Base-by-base conservation (phyloP, 1,140 invertebrate genomes). In the Aplysia californica region DNA sequence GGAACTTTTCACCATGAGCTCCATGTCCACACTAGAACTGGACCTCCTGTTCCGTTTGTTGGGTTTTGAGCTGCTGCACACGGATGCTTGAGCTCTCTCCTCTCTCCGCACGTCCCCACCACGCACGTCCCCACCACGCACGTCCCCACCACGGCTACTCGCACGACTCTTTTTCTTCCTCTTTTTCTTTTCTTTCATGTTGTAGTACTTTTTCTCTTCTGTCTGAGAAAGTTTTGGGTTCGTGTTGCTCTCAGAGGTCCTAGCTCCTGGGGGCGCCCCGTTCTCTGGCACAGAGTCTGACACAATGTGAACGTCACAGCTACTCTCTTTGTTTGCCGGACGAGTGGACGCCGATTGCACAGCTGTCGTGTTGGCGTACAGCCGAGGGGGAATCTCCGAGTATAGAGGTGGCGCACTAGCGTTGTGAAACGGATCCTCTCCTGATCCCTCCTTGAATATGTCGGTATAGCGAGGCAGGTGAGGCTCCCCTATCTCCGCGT, bases 391-490 rank as follows among this genome's bases (percentile, higher is more conserved):
- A 1, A 61, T 58, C 4, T 20, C 70, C 18, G 66, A 72, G 29
- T 67, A 41, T 18, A 79, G 29, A n/a, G 77, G 77, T 1, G 80
- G 80, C 0, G 80, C 80, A 4, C 77, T 74, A 38, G 80, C 80
- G 18, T 36, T 69, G 35, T 55, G 74, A 38, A 81, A 81, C 3
- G 80, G 74, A 29, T 79, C 75, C 1, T 59, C 65, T 26, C 58
- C 26, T 21, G 23, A 50, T 20, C 26, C 61, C 18, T 70, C 55
- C 56, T 81, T 76, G 61, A 81, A 81, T 31, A 81, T 69, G 58
- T 81, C 80, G 5, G 80, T 79, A 44, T 81, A 81, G n/a, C 80
- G 67, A 55, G 80, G 80, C 56, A 78, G 44, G 36, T 58, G 44
- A 18, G 67, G 38, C 66, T 81, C 77, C 23, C 58, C 64, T 21